Evolutionary conservation across 2,888 invertebrate genomes (phyloP).

Genomic region (Caenorhabditis sulstoni): DNA sequence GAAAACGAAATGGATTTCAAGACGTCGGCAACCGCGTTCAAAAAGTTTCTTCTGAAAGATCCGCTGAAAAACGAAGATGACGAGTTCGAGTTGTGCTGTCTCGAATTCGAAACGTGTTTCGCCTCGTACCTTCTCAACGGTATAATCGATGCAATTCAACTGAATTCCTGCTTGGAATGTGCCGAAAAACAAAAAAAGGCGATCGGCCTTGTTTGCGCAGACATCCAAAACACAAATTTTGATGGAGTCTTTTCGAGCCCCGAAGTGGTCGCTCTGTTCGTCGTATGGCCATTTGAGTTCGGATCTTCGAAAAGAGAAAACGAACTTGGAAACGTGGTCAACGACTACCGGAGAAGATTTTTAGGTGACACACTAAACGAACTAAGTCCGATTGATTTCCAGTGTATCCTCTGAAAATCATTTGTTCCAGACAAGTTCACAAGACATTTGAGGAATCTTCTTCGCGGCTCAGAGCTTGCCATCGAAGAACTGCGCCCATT

Average conservation of each 20-base stretch:
- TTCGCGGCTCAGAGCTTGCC: too few relatives aligned
- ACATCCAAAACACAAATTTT: conserved; percentile 60
- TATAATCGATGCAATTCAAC: conserved; percentile 59
- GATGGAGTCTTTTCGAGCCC: conserved; percentile 60
- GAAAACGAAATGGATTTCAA: conserved; percentile 69
- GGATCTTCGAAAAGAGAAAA: conserved; percentile 59
- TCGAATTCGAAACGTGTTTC: conserved; percentile 69
- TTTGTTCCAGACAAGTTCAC: too few relatives aligned
- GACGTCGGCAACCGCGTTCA: conserved; percentile 63
- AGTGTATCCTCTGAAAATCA: too few relatives aligned
- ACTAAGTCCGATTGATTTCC: too few relatives aligned
- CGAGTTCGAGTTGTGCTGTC: conserved; percentile 60
- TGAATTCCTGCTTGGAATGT: conserved; percentile 43
- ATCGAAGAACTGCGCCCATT: too few relatives aligned
- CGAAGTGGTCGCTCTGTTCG: conserved; percentile 67
- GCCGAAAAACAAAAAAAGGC: conserved; percentile 56
- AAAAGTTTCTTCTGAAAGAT: conserved; percentile 63
- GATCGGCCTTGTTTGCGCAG: conserved; percentile 58
- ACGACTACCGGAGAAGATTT: conserved; percentile 53
- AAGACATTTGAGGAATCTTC: too few relatives aligned
- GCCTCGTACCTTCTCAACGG: conserved; percentile 67
- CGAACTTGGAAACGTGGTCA: conserved; percentile 46
- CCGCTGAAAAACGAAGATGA: conserved; percentile 62
- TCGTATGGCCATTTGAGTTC: conserved; percentile 69
- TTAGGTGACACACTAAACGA: conserved; percentile 67